Evolutionary conservation across 2,888 invertebrate genomes (phyloP), one percentile per base, ranked within the genome.

Genomic region (Pollenia labialis): DNA sequence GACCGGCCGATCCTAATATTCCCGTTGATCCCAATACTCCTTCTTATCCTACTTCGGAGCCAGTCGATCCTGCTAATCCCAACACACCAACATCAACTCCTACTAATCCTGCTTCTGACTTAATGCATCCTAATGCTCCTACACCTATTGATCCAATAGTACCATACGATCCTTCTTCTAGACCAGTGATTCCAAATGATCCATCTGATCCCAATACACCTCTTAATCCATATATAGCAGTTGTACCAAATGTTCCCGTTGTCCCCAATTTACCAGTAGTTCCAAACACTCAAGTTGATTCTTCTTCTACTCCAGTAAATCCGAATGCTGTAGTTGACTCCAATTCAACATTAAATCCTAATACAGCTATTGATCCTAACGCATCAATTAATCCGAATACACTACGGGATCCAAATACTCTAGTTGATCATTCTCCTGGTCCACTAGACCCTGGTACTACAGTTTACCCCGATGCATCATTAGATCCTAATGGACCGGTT

Each of bases 331-430:
- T 88, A 4, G 74, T 64, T 4, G 69, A 76, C 23, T 74, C 82
- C 0, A 71, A 54, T 75, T 75, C 44, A 11, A 77, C 82, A 69
- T 52, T 54, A 10, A 76, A 81, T 56, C 84, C 88, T 1, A 82
- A 68, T 23, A 48, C 75, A 0, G 82, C 88, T 52, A 71, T 64
- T 8, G 54, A 66, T 52, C 69, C 66, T 1, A 66, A 62, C 60
- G 16, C 50, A 7, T 69, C 79, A 74, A 77, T 79, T 0, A 62
- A 81, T 42, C 86, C 87, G 0, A 85, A 71, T 40, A 79, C 54
- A 0, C 87, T 89, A 23, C 83, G 85, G 0, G 87, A 87, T 32
- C 86, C 89, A 0, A 89, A 88, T 50, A 75, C 87, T 2, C 79
- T 87, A 11, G 14, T 46, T 1, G 84, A 81, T 66, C 85, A 83